Percentiles rank a stretch among this genome's conserved stretches.
phyloP scores from a whole-genome alignment of 1,140 invertebrate species.

The Trichogramma pretiosum region DNA sequence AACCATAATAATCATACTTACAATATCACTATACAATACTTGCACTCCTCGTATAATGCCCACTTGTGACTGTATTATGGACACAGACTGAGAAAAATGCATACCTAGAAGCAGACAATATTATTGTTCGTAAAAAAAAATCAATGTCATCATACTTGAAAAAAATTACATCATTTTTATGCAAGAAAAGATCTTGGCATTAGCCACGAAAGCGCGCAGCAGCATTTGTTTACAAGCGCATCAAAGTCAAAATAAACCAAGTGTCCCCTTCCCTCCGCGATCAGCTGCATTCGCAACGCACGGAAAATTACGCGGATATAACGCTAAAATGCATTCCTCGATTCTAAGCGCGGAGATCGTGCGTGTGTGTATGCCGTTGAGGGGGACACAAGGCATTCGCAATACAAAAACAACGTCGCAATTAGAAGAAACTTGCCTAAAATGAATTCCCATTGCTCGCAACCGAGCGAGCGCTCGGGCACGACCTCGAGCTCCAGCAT shows the following conservation, averaged over 20 bases:
- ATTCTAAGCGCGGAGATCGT: too few species aligned
- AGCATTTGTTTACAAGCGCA: constrained; percentile 35
- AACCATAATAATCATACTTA: constrained; percentile 46
- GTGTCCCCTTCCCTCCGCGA: not conserved
- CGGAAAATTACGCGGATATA: constrained; percentile 4
- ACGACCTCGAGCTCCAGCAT: constrained; percentile 95
- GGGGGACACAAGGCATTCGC: not conserved
- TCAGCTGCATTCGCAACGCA: not conserved
- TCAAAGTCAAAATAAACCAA: constrained; percentile 31
- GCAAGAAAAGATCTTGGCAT: too few species aligned
- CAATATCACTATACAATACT: constrained; percentile 91
- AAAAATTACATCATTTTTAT: constrained; percentile 38
- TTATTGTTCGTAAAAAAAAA: not conserved
- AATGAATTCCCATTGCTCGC: constrained; percentile 95
- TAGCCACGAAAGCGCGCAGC: too few species aligned
- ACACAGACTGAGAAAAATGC: constrained; percentile 95
- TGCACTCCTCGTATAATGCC: constrained; percentile 87
- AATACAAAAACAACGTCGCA: too few species aligned
- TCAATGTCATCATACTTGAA: not conserved
- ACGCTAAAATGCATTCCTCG: not conserved
- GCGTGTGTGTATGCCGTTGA: not conserved
- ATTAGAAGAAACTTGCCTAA: constrained; percentile 78
- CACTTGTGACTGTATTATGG: constrained; percentile 89
- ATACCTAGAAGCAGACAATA: too few species aligned
- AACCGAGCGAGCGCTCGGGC: constrained; percentile 88